These are phyloP conservation scores for Arctocebus calabarensis DNA, from an alignment of 2,797 vertebrate genomes.

Conservation along the genomic window DNA sequence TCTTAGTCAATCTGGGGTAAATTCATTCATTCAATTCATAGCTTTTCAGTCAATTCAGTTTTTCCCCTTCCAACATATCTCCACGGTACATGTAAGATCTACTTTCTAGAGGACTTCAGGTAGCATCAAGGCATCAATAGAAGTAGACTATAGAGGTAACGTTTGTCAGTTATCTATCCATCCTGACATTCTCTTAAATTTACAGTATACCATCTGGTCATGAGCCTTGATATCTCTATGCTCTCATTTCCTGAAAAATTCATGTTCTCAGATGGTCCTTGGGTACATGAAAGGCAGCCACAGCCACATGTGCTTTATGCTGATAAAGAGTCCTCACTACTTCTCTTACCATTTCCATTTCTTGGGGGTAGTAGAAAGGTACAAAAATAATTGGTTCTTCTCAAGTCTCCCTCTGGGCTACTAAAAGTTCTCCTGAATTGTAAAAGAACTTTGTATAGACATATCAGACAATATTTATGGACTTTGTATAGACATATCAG, in stretches of 20 bases:
- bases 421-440: background rate
- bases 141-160: background rate
- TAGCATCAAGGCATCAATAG: background rate
- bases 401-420: background rate
- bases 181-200: background rate
- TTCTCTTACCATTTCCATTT: background rate
- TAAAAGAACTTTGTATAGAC: background rate
- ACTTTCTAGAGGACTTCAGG: background rate
- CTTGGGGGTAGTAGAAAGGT: background rate
- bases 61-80: background rate
- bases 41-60: background rate
- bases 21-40: background rate
- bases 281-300: background rate
- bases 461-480: background rate
- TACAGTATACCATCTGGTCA: background rate
- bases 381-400: conserved; percentile 11
- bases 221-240: background rate
- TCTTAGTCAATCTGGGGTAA: background rate
- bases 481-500: background rate
- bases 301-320: background rate
- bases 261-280: background rate
- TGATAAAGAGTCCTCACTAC: background rate
- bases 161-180: background rate
- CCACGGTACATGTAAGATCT: background rate
- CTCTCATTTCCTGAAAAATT: background rate